phyloP scores from a whole-genome alignment of 2,113 vertebrate genomes.

The Bettongia penicillata region DNA sequence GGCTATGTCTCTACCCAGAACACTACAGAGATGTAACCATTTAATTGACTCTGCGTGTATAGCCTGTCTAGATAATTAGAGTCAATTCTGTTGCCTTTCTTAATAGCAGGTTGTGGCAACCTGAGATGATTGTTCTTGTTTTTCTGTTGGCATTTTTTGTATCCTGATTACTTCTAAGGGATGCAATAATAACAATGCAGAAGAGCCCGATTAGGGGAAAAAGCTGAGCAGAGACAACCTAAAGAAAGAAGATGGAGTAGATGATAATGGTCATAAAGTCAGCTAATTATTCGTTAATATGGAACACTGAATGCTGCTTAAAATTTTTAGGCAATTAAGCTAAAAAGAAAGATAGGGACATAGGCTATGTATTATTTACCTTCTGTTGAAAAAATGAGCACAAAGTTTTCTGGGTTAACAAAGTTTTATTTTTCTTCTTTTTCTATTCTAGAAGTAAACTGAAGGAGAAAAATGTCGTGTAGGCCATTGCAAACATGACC shows the following conservation, averaged over 20 bases:
- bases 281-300: constrained; percentile 35
- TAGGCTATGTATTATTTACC: constrained; percentile 43
- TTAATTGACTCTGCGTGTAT: background rate
- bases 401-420: background rate
- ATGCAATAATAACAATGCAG: constrained; percentile 36
- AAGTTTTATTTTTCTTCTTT: background rate
- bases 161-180: constrained; percentile 40
- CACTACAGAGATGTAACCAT: background rate
- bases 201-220: background rate
- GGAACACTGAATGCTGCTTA: background rate
- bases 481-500: background rate
- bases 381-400: constrained; percentile 16
- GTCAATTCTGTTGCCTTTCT: background rate
- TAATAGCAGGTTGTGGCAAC: background rate
- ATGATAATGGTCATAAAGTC: background rate
- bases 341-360: background rate
- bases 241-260: background rate
- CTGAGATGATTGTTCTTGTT: background rate
- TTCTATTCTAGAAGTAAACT: constrained; percentile 29
- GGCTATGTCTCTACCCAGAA: background rate
- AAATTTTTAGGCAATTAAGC: background rate
- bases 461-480: background rate
- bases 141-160: background rate
- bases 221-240: background rate
- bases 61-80: background rate